Percentiles rank a stretch among this genome's conserved stretches.
Evolutionary conservation across 1,140 invertebrate species (phyloP).

Genomic region (Tachypleus tridentatus): DNA sequence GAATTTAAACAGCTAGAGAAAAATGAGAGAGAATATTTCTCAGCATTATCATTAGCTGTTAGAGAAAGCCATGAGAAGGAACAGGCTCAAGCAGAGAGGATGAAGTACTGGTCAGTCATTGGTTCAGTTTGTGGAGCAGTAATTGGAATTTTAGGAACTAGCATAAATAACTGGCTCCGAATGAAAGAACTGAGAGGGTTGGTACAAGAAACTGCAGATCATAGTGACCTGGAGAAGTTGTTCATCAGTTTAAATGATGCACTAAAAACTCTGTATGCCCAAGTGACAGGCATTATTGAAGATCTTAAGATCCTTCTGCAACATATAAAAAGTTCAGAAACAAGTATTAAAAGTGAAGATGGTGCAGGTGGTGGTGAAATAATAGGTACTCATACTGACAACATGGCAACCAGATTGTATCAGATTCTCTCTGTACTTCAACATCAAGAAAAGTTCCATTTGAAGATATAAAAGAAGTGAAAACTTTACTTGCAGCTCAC

Average conservation of each 20-base stretch:
- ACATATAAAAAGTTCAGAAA: not conserved
- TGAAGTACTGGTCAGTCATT: conserved; percentile 64
- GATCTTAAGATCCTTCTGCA: conserved; percentile 20
- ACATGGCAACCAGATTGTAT: conserved; percentile 22
- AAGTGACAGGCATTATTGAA: conserved; percentile 24
- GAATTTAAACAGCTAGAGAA: conserved; percentile 34
- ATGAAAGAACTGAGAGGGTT: conserved; percentile 51
- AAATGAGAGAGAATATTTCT: conserved; percentile 51
- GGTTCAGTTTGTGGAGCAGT: conserved; percentile 54
- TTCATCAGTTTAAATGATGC: conserved; percentile 22
- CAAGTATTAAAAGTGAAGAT: not conserved
- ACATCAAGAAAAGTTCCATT: conserved; percentile 18
- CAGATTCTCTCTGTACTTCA: conserved; percentile 25
- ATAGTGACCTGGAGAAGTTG: conserved; percentile 20
- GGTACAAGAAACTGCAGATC: conserved; percentile 36
- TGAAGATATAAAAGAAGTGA: conserved; percentile 20
- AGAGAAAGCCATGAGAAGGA: conserved; percentile 60
- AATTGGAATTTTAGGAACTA: conserved; percentile 50
- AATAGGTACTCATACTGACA: conserved; percentile 2
- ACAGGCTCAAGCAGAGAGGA: conserved; percentile 54
- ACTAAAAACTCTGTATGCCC: conserved; percentile 26
- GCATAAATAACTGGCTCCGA: conserved; percentile 49
- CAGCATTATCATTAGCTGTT: conserved; percentile 49
- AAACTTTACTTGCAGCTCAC: conserved; percentile 8
- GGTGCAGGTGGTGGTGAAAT: not conserved